phyloP scores from a whole-genome alignment of 2,888 invertebrate genomes.

The Coenonympha glycerion region DNA sequence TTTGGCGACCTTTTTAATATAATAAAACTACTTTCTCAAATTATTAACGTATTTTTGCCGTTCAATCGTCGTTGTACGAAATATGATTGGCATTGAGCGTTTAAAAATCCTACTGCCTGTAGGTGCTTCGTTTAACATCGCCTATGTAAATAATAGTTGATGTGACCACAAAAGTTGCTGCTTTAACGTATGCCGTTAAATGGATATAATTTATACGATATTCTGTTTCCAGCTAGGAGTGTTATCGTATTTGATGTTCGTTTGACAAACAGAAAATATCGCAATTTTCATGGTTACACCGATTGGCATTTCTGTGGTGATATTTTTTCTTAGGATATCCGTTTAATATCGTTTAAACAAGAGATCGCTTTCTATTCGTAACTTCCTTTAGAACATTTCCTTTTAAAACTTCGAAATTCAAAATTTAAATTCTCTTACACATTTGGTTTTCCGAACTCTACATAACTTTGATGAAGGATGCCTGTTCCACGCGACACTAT shows the following conservation, averaged over 20 bases:
- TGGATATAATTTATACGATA: too few relatives aligned
- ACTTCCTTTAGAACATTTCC: neutral
- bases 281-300: neutral
- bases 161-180: neutral
- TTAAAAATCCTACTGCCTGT: neutral
- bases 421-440: neutral
- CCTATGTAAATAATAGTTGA: neutral
- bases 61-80: too few relatives aligned
- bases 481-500: neutral
- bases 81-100: neutral
- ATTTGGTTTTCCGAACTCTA: neutral
- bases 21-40: neutral
- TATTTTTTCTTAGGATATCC: constrained; percentile 11
- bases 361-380: constrained; percentile 6
- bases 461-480: neutral
- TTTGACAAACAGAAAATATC: neutral
- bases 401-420: neutral
- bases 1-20: neutral
- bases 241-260: neutral
- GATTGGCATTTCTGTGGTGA: neutral
- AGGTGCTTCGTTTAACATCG: neutral
- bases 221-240: too few relatives aligned
- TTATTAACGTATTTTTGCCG: neutral
- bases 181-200: too few relatives aligned
- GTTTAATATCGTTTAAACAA: constrained; percentile 10